These are phyloP conservation scores for Sebastes miniatus DNA, from an alignment of 2,797 vertebrate genomes.

Conservation along the genomic window DNA sequence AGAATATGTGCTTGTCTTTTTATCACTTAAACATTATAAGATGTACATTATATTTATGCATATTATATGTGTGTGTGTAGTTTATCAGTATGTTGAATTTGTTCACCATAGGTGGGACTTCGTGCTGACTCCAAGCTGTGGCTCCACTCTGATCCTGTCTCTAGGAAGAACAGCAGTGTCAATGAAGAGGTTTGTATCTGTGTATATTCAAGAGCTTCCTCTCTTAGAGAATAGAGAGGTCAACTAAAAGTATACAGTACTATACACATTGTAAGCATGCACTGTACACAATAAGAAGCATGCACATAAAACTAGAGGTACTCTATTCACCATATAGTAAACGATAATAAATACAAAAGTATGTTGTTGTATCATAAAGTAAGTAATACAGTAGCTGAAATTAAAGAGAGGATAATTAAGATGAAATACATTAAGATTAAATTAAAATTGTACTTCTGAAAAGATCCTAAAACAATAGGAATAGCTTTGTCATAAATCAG, in stretches of 20 bases:
- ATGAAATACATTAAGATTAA: neutral
- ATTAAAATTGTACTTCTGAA: neutral
- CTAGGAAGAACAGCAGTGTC: conserved; percentile 80
- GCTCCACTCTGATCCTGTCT: conserved; percentile 93
- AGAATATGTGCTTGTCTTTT: neutral
- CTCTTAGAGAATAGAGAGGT: neutral
- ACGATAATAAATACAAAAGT: neutral
- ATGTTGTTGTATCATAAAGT: neutral
- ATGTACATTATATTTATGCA: neutral
- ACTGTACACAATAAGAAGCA: neutral
- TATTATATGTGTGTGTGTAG: neutral
- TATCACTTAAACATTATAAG: neutral
- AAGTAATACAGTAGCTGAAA: neutral
- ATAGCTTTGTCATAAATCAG: neutral
- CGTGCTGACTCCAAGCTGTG: conserved; percentile 77
- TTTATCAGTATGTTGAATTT: neutral
- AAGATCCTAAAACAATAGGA: neutral
- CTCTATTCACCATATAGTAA: neutral
- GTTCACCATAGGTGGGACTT: conserved; percentile 84
- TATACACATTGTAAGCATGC: neutral
- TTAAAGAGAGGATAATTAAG: neutral
- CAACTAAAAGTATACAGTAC: neutral
- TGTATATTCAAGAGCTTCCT: neutral
- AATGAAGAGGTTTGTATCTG: conserved; percentile 78
- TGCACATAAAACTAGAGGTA: neutral